Evolutionary conservation across 2,888 invertebrate genomes (phyloP).

Genomic region (Chrysodeixis includens): DNA sequence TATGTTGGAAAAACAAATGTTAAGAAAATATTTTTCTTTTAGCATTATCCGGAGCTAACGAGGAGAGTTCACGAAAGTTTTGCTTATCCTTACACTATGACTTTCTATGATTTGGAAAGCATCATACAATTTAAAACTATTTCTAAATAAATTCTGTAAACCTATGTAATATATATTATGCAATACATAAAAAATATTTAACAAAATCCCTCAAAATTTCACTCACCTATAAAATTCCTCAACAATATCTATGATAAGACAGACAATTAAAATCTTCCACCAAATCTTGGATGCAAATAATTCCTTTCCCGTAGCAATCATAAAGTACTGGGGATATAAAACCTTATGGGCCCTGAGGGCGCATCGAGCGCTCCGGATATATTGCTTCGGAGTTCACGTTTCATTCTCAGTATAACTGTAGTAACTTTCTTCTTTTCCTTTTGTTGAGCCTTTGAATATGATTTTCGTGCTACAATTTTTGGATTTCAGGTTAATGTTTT

Average conservation of each 20-base stretch:
- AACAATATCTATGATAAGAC: slow-evolving; percentile 14
- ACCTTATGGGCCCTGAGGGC: slow-evolving; percentile 13
- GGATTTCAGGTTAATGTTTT: no score
- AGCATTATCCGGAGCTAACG: no score
- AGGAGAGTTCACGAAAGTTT: no score
- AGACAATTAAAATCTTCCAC: slow-evolving; percentile 27
- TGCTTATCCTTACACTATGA: no score
- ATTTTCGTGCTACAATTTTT: no score
- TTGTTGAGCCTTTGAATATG: background rate
- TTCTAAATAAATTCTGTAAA: no score
- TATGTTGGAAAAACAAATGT: no score
- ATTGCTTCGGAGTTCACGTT: background rate
- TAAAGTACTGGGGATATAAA: slow-evolving; percentile 34
- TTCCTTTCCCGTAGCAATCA: slow-evolving; percentile 15
- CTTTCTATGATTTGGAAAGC: no score
- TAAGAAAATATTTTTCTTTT: no score
- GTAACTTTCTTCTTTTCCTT: background rate
- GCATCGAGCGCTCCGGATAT: background rate
- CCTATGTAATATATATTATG: background rate
- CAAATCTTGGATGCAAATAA: slow-evolving; percentile 28
- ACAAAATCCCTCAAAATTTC: background rate
- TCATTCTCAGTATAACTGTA: background rate
- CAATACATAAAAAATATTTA: background rate
- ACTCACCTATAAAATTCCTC: background rate
- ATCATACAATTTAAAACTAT: no score